Evolutionary conservation across 2,888 invertebrate species (phyloP).

Genomic region (Orchestes rusci): DNA sequence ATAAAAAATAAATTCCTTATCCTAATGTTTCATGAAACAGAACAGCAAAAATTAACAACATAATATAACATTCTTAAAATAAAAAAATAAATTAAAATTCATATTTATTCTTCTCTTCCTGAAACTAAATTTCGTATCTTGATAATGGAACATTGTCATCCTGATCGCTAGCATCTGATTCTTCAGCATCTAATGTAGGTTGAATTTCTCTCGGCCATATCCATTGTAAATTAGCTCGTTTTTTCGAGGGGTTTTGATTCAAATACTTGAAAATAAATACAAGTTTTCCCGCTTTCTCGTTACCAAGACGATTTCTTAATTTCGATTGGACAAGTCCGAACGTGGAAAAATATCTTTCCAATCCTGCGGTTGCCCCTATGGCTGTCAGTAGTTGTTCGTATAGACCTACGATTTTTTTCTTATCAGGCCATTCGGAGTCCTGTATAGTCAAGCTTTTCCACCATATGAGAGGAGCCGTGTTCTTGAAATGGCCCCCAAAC

Average conservation of each 20-base stretch:
- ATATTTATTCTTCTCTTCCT: too few relatives aligned
- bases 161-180: too few relatives aligned
- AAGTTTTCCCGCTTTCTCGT: slow-evolving; percentile 1
- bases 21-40: too few relatives aligned
- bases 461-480: not conserved
- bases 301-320: not conserved
- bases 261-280: slow-evolving; percentile 2
- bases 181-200: too few relatives aligned
- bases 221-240: not conserved
- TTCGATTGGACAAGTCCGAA: slow-evolving; percentile 4
- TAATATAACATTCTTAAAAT: too few relatives aligned
- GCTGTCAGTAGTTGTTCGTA: slow-evolving; percentile 1
- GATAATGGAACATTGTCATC: too few relatives aligned
- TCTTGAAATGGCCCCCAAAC: too few relatives aligned
- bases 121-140: too few relatives aligned
- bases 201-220: too few relatives aligned
- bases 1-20: too few relatives aligned
- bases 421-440: not conserved
- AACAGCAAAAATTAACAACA: too few relatives aligned
- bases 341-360: slow-evolving; percentile 4
- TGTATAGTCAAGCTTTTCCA: not conserved
- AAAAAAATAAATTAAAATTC: too few relatives aligned
- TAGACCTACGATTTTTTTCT: not conserved
- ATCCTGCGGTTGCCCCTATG: slow-evolving; percentile 1
- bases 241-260: not conserved